Base-by-base conservation (phyloP, 2,888 invertebrate species). In the Loripinus fragilis region DNA sequence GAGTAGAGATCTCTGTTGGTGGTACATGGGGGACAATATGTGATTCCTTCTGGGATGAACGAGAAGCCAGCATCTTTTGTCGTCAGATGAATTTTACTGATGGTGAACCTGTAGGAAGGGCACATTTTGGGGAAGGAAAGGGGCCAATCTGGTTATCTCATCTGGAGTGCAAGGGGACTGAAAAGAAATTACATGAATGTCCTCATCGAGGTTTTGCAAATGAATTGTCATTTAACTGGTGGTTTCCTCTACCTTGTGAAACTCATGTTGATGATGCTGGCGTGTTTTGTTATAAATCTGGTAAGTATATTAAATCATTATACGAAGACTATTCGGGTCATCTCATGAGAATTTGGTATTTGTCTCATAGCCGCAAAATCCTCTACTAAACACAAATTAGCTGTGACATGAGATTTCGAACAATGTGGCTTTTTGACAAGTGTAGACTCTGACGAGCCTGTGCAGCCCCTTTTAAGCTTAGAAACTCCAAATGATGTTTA, bases 11-110 rank as follows among this genome's bases (percentile, higher is more conserved):
- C 1, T 95, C 95, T 93, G 95, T 96, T 95, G 92, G 93, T 76
- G 96, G 95, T 0, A 94, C 94, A 78, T 96, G 96, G 95, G 96
- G 96, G 0, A 95, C 95, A 79, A 95, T 97, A 5, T 97, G 97
- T 91, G 96, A 96, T 89, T 96, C 96, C 86, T 95, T 95, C 85
- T 96, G 96, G 90, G 96, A 95, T n/a, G 92, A 96, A 76, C 94
- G 93, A 28, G 95, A 96, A 86, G 96, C 96, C 0, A 94, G 95
- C 86, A 96, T 97, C 0, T 85, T 90, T 48, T 90, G 90, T 84
- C 82, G 88, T n/a, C 86, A 88, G 66, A 74, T 88, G 38, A 85
- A 85, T 48, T 90, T 83, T 70, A 87, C 85, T 15, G 89, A 88
- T 33, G 90, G 90, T 0, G 85, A 85, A 10, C 76, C 86, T 0